Evolutionary conservation across 2,888 invertebrate species (phyloP), one percentile per base, ranked within the genome.

Genomic region (Idaea biselata): DNA sequence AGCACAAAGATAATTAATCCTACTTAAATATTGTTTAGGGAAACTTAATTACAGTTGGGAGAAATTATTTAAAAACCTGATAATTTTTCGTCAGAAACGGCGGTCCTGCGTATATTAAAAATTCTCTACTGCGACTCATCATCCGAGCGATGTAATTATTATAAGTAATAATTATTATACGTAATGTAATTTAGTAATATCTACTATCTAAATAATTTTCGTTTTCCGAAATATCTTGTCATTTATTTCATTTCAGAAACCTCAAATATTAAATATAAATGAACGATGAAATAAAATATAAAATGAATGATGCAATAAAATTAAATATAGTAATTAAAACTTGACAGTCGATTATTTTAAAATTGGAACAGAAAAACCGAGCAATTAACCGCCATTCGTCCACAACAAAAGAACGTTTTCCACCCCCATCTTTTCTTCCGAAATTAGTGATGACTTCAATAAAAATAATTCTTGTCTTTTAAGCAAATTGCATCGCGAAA

Each of bases 401-500:
- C 86, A 83, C 82, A 89, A 92, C 91, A 92, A 92, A 87, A 79
- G 88, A 75, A 70, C 78, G 73, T 76, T 73, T 79, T 76, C 59
- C 67, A 65, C 69, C 71, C 76, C 78, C 83, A 81, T 81, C 82
- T 81, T 84, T 85, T 86, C 83, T 83, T 79, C 74, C 76, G 82
- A 91, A 92, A 92, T 92, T 92, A 92, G 91, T 91, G 92, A 92
- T 92, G 92, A 91, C 92, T 92, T 91, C 92, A 92, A 92, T 92
- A 92, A 92, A 92, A 92, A 92, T 92, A 92, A 92, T 92, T 92
- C 92, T 90, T 91, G 91, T 92, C 92, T 91, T 92, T 91, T 91
- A 91, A 78, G 88, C 91, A 92, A 92, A 92, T 92, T 92, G 92
- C 92, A 91, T 91, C 89, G 90, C 88, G 89, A 89, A 91, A 89